Conservation (phyloP, 2,113 vertebrate genomes). For the Asarcornis scutulata region DNA sequence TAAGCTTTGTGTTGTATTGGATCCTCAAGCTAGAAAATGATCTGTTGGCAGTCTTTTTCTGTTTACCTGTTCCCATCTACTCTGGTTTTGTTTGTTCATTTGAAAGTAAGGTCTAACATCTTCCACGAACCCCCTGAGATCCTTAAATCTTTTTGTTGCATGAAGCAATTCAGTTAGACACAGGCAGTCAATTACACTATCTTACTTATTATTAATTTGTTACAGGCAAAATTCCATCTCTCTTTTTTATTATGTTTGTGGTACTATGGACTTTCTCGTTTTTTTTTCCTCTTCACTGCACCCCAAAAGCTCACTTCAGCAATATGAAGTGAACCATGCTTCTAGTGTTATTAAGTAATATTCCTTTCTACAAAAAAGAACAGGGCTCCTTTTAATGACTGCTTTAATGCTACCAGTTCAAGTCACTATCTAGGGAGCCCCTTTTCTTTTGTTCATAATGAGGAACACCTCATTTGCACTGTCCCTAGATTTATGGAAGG, state of each 20-base stretch:
- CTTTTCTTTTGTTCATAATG: constrained; percentile 73
- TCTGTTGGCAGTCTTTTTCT: neutral
- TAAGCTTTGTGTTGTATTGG: constrained; percentile 2
- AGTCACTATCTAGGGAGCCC: constrained; percentile 65
- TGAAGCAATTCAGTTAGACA: constrained; percentile 24
- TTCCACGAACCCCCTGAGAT: neutral
- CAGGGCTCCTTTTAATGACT: constrained; percentile 71
- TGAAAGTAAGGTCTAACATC: constrained; percentile 5
- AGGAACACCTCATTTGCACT: constrained; percentile 79
- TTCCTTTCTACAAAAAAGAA: constrained; percentile 50
- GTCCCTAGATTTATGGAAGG: constrained; percentile 75
- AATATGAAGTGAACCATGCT: constrained; percentile 38
- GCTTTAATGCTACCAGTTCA: constrained; percentile 36
- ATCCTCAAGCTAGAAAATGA: constrained; percentile 13
- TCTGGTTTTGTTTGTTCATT: constrained; percentile 57
- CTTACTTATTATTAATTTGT: constrained; percentile 60
- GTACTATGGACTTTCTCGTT: constrained; percentile 23
- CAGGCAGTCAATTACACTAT: constrained; percentile 38
- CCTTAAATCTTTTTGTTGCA: constrained; percentile 47
- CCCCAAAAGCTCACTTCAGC: constrained; percentile 61
- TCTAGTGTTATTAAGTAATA: constrained; percentile 49
- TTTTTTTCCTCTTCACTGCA: constrained; percentile 21
- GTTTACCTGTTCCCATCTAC: constrained; percentile 2
- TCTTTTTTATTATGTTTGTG: constrained; percentile 48
- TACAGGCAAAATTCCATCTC: constrained; percentile 50